Base-by-base conservation (phyloP, 2,888 invertebrate genomes). In the Troilus luridus region DNA sequence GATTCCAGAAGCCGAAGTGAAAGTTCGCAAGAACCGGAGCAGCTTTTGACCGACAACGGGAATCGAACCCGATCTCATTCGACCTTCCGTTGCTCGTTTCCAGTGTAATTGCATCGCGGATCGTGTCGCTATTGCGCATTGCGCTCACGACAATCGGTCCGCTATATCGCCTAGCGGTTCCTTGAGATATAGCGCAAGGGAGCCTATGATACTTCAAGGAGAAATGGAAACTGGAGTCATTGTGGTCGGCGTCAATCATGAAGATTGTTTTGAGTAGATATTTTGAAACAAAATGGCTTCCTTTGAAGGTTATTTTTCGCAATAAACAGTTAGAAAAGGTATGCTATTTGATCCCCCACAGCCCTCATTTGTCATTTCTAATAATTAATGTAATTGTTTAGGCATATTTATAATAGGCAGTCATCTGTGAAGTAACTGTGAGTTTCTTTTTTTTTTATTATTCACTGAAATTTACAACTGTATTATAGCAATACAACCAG, bases 61-160 rank as follows among this genome's bases (percentile, higher is more conserved):
- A 77, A 77, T 77, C 27, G 41, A 77, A 77, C 27, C 72, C 41
- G 17, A 41, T 12, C 41, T 77, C 72, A 17, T 77, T 77, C 9
- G 27, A 77, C 72, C 27, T 77, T 77, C 72, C 72, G 72, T 77
- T 77, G 27, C 67, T 67, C 67, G 24, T 67, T 67, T 67, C 72
- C 19, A 6, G 72, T 7, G 27, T 77, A 77, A 77, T 77, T 77
- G 72, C 72, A 41, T 77, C 72, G 14, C 72, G 27, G 72, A 77
- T 77, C 72, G 72, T 77, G 72, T 41, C 27, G 8, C 8, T 41
- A 77, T 77, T 77, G 72, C 72, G 72, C 72, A 10, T 77, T 77
- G 27, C 72, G 72, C 11, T 67, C 41, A 19, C 41, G 27, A 41
- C 17, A 8, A 19, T 1, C 3, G 1, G 27, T 0, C 72, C 72